A percentile compares a stretch with the other conserved stretches of the same genome.
Conservation (phyloP, 2,797 vertebrate species). For the Acrocephalus scirpaceus region DNA sequence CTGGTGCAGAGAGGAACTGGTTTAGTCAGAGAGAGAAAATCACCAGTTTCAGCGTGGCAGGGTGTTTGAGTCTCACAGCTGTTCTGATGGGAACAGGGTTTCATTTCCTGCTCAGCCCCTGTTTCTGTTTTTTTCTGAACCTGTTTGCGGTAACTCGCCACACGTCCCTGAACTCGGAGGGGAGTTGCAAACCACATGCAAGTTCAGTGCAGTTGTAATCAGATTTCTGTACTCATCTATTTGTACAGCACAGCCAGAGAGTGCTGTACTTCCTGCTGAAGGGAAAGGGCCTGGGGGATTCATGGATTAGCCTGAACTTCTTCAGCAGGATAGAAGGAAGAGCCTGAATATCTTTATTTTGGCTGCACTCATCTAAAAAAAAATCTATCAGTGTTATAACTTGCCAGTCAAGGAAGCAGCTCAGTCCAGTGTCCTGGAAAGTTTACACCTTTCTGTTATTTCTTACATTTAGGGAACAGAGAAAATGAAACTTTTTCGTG, state of each 20-base stretch:
- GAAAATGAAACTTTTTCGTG: rapidly evolving
- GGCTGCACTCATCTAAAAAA: background rate
- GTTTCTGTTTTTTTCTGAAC: background rate
- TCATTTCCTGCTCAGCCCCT: constrained; percentile 58
- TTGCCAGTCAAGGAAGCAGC: rapidly evolving
- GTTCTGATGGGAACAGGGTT: constrained; percentile 48
- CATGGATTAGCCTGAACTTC: rapidly evolving
- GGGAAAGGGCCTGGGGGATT: background rate
- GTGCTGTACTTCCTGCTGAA: rapidly evolving
- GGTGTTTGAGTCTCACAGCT: background rate
- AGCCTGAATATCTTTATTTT: background rate
- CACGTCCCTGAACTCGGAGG: background rate
- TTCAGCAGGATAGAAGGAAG: background rate
- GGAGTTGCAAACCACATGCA: background rate
- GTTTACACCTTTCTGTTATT: background rate
- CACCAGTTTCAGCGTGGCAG: background rate
- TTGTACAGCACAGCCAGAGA: background rate
- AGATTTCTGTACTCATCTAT: background rate
- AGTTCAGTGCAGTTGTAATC: background rate
- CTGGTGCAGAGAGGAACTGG: background rate
- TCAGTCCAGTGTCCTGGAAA: background rate
- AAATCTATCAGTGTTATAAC: rapidly evolving
- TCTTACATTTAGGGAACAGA: background rate
- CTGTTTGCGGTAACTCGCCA: constrained; percentile 2
- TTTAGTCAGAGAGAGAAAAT: constrained; percentile 35